Base-by-base conservation (phyloP, 2,888 invertebrate species). In the Blomia tropicalis region DNA sequence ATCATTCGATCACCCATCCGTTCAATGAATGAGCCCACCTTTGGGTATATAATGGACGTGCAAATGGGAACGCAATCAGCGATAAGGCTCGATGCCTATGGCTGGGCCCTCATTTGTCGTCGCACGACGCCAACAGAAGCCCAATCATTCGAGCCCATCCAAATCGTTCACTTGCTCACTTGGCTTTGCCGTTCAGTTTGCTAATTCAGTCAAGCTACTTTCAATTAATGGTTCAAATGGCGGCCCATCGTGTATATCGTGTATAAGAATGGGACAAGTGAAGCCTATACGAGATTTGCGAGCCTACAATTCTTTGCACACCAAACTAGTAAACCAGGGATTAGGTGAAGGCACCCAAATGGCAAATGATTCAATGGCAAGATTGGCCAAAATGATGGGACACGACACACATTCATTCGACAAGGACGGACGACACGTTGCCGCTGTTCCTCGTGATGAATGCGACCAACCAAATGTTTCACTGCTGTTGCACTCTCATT, bases 261-360 rank as follows among this genome's bases (percentile, higher is more conserved):
- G n/a, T n/a, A n/a, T n/a, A 36, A 36, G 36, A 36, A 36, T 36
- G 51, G 51, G 51, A 47, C 51, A 47, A 47, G 51, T 47, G 51
- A 47, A 47, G 51, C 51, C 23, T 25, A 25, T 14, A n/a, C 22
- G 51, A 47, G 51, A 47, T 47, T 47, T 47, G 22, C 7, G 7
- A 47, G 51, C 51, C 51, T n/a, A n/a, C n/a, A 47, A 7, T 47
- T 47, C 51, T 47, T 47, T 27, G 7, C 22, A 47, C n/a, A n/a
- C n/a, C n/a, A n/a, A n/a, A n/a, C 27, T 47, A 7, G 23, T 47
- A 47, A 47, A n/a, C 51, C 51, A 14, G 51, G 51, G 22, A 14
- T 47, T 14, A 47, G 22, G 51, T 22, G 51, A 47, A 47, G 7
- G 51, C 51, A n/a, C n/a, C n/a, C n/a, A n/a, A n/a, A 25, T 27